Conservation (phyloP, 2,113 vertebrate genomes). For the Rhinopithecus roxellana region DNA sequence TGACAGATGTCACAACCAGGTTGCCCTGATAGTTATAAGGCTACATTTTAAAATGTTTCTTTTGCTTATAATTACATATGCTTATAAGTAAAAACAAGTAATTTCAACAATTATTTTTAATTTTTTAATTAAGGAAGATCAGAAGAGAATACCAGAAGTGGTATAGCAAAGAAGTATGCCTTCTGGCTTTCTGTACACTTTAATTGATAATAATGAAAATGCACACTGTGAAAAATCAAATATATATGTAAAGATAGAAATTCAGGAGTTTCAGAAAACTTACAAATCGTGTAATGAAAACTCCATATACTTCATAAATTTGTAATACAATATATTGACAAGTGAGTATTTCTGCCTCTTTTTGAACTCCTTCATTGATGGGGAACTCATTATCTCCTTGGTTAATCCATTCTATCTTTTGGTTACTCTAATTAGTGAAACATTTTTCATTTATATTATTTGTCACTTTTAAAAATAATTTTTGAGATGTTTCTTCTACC, state of each 20-base stretch:
- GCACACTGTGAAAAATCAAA: neutral
- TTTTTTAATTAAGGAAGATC: neutral
- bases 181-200: neutral
- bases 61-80: neutral
- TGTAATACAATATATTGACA: neutral
- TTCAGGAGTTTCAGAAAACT: neutral
- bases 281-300: neutral
- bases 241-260: neutral
- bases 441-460: neutral
- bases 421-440: neutral
- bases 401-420: neutral
- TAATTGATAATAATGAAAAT: neutral
- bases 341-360: neutral
- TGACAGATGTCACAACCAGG: slow-evolving; percentile 94
- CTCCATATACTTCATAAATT: neutral
- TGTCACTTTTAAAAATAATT: neutral
- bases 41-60: neutral
- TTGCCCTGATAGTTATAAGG: slow-evolving; percentile 86
- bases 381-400: neutral
- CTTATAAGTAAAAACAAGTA: neutral
- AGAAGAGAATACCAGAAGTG: neutral
- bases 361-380: neutral
- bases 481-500: neutral
- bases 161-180: accelerated
- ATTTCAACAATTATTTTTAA: neutral